Evolutionary conservation across 1,140 invertebrate species (phyloP).

Genomic region (Bombus superbus): DNA sequence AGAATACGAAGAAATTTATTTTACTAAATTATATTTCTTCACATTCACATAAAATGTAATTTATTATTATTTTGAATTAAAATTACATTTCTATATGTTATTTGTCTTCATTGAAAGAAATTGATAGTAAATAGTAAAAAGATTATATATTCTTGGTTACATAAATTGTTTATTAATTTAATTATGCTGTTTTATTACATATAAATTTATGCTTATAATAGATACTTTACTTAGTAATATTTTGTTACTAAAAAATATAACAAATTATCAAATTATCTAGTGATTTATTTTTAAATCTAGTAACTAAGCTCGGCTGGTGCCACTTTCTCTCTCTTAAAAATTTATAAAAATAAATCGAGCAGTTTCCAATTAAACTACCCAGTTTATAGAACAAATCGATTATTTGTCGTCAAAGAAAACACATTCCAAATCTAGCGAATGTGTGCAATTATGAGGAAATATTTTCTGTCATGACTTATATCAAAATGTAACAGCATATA

Average conservation of each 20-base stretch:
- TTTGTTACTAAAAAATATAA: background rate
- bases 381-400: slow-evolving; percentile 16
- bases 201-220: background rate
- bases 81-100: too few species aligned
- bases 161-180: background rate
- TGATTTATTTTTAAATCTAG: background rate
- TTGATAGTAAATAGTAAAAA: background rate
- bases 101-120: background rate
- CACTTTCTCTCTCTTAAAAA: slow-evolving; percentile 2
- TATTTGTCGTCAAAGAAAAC: background rate
- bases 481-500: slow-evolving; percentile 15
- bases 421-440: background rate
- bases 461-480: background rate
- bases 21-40: background rate
- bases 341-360: background rate
- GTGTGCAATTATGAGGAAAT: background rate
- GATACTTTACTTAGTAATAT: background rate
- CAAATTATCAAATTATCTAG: background rate
- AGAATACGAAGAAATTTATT: background rate
- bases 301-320: background rate
- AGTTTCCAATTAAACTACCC: slow-evolving; percentile 15
- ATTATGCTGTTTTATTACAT: background rate
- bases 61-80: background rate
- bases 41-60: background rate
- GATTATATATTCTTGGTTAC: too few species aligned